These are phyloP conservation scores for Melanotaenia trifasciata DNA, from an alignment of 2,797 vertebrate species.

Conservation along the genomic window DNA sequence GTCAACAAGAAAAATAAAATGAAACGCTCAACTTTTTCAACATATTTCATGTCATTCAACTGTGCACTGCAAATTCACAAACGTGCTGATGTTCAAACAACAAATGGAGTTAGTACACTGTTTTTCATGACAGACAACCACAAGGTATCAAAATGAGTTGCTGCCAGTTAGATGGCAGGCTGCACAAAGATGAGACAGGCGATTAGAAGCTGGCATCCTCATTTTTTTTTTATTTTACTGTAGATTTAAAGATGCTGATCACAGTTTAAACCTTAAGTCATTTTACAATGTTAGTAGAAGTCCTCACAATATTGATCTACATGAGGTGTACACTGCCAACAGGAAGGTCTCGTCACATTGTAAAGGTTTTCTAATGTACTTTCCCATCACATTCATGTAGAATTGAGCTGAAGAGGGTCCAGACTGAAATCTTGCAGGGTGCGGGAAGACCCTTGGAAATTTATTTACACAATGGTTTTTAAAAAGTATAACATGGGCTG, in stretches of 20 bases:
- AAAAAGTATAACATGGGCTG: background rate
- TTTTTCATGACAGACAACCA: background rate
- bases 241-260: background rate
- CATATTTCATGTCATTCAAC: background rate
- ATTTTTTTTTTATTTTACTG: background rate
- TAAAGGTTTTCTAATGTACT: background rate
- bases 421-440: too few relatives aligned
- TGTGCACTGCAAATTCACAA: background rate
- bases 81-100: background rate
- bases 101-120: background rate
- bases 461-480: background rate
- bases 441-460: background rate
- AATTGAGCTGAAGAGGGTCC: background rate
- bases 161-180: background rate
- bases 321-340: background rate
- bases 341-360: background rate
- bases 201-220: background rate
- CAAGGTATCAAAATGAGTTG: background rate
- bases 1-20: conserved; percentile 27
- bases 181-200: background rate
- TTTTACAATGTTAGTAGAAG: background rate
- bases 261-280: background rate
- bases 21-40: background rate
- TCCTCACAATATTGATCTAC: background rate
- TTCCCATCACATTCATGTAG: background rate